Conservation (phyloP, 1,140 invertebrate species). For the Caerostris extrusa region DNA sequence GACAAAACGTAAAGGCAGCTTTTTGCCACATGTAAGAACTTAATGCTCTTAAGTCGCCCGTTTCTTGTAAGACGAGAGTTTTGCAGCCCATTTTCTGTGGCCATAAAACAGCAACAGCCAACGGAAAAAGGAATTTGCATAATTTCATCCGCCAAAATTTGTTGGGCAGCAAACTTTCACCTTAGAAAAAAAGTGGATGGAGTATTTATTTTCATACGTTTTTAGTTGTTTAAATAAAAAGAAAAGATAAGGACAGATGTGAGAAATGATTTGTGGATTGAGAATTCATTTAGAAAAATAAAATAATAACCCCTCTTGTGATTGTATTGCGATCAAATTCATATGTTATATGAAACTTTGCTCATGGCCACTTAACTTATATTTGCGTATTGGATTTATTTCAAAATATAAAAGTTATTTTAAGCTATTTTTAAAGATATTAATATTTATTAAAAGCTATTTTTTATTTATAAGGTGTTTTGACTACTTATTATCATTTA, state of each 20-base stretch:
- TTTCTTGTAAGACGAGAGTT: not conserved
- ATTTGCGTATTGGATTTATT: too few species aligned
- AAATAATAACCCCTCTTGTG: too few species aligned
- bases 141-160: not conserved
- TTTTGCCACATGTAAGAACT: not conserved
- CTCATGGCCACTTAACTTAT: too few species aligned
- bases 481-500: too few species aligned
- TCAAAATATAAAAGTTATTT: too few species aligned
- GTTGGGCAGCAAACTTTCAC: not conserved
- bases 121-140: not conserved
- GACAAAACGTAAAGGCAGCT: not conserved
- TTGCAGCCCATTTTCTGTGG: not conserved
- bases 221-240: not conserved
- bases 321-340: too few species aligned
- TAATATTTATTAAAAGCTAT: too few species aligned
- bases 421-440: too few species aligned
- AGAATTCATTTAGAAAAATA: too few species aligned
- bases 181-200: not conserved
- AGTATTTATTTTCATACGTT: constrained; percentile 30
- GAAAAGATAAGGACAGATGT: not conserved
- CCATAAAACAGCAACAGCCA: not conserved
- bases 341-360: too few species aligned
- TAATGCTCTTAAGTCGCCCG: constrained; percentile 34
- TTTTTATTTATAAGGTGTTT: too few species aligned
- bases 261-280: too few species aligned